These are phyloP conservation scores for Sarcophaga caerulescens DNA, from an alignment of 2,888 invertebrate species.

Conservation along the genomic window DNA sequence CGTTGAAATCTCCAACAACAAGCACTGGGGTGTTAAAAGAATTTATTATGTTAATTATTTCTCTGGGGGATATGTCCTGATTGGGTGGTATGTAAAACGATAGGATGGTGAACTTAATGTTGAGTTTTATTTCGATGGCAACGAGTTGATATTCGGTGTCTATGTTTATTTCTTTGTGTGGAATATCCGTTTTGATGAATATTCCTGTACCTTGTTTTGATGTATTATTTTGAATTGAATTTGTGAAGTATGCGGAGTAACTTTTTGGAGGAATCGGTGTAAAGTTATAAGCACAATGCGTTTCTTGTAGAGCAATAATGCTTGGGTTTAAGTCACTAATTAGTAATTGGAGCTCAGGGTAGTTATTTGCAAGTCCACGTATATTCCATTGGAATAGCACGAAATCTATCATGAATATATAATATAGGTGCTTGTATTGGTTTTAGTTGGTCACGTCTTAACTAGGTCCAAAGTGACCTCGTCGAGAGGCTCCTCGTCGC, in stretches of 20 bases:
- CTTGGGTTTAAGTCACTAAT: not conserved
- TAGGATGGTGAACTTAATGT: conserved; percentile 12
- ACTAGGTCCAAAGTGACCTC: no score
- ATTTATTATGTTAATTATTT: no score
- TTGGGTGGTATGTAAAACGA: no score
- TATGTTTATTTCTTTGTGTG: not conserved
- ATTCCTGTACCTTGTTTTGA: not conserved
- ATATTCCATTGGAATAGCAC: not conserved
- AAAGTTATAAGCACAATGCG: not conserved
- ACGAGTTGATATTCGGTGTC: conserved; percentile 14
- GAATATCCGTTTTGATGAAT: no score
- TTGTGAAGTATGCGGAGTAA: not conserved
- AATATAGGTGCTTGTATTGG: no score
- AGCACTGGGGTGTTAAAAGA: no score
- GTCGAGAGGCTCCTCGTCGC: no score
- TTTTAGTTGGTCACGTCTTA: no score
- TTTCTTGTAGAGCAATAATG: conserved; percentile 8
- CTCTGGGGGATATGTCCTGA: no score
- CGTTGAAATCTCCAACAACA: no score
- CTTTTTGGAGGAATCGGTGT: not conserved
- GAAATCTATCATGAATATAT: not conserved
- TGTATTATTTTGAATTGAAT: not conserved
- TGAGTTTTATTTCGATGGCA: conserved; percentile 19
- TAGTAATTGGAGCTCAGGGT: no score
- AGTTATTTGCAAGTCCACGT: no score